Base-by-base conservation (phyloP, 2,797 vertebrate species). In the Silurus lanzhouensis region DNA sequence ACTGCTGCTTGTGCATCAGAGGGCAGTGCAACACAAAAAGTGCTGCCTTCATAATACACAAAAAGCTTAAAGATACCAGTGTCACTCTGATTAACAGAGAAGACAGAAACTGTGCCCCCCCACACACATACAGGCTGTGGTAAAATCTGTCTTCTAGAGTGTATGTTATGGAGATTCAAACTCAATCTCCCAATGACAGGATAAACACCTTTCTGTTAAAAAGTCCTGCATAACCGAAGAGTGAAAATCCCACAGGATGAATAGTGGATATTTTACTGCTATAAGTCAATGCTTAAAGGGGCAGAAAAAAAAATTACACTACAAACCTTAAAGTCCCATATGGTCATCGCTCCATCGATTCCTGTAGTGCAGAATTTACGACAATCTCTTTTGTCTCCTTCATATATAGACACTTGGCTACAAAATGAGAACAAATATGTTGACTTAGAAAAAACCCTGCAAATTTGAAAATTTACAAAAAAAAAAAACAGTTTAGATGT, bases 361-460 rank as follows among this genome's bases (percentile, higher is more conserved):
- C 98, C 98, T 13, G 98, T 99, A 94, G 98, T 99, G 95, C 98
- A 99, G 95, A 99, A 99, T 94, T 99, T 99, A 89, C 96, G 97
- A 94, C 98, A 99, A 86, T 99, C 98, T 94, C 96, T 96, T 94
- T 99, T 99, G 96, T 99, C 98, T 92, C 98, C 97, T 90, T 99
- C 98, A 91, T 97, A 99, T 95, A 99, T 97, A 94, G 98, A 99
- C 95, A 99, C 97, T 96, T 99, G 98, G 95, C 98, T 99, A 90
- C 70, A 90, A 83, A 86, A 27, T 25, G 89, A 48, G 84, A 10
- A 80, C 3, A 3, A n/a, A 46, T 20, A 44, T 66, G n/a, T 46
- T n/a, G 22, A 3, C 1, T 66, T 5, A 15, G 17, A 77, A 60
- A 77, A 15, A 38, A 31, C 15, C 12, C 6, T 57, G 22, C 2